Evolutionary conservation across 2,797 vertebrate species (phyloP).

Genomic region (Falco cherrug): DNA sequence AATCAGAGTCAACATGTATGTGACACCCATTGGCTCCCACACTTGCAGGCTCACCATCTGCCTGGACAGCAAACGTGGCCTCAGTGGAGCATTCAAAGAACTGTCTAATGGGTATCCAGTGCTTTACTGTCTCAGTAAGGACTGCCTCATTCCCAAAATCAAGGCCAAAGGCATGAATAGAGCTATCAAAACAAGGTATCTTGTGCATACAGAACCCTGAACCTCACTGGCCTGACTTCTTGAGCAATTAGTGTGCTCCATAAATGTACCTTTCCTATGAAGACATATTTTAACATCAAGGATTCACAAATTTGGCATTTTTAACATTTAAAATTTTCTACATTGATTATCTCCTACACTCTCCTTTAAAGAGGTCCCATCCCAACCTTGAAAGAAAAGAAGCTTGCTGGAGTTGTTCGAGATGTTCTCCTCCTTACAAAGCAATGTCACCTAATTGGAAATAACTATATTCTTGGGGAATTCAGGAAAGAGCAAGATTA

Average conservation of each 20-base stretch:
- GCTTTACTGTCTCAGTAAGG: background rate
- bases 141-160: background rate
- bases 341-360: background rate
- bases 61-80: background rate
- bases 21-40: background rate
- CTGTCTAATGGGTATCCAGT: background rate
- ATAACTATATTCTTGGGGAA: background rate
- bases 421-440: background rate
- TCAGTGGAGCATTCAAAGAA: background rate
- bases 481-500: background rate
- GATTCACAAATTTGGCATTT: background rate
- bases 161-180: background rate
- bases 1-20: background rate
- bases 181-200: background rate
- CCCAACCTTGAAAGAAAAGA: background rate
- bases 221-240: background rate
- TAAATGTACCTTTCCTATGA: background rate
- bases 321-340: background rate
- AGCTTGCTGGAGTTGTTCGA: background rate
- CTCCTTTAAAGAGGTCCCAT: background rate
- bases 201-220: background rate
- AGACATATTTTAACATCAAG: background rate
- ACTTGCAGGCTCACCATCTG: background rate
- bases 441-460: background rate
- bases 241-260: background rate